Evolutionary conservation across 2,888 invertebrate species (phyloP), one percentile per base, ranked within the genome.

Genomic region (Leuctra nigra): DNA sequence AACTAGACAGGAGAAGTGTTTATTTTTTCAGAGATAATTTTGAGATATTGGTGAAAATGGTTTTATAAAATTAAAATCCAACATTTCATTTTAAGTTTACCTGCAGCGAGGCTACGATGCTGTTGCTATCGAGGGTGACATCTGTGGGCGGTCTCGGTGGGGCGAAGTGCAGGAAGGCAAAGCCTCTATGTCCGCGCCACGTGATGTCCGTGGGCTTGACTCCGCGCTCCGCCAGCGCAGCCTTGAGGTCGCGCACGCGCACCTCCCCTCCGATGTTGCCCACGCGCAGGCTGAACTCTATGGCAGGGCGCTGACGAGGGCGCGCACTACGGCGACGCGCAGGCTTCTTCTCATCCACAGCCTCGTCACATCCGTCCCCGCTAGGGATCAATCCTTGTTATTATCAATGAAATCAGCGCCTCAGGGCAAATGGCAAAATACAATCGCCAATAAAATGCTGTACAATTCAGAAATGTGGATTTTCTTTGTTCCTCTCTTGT

Each of bases 141-240:
- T 6, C 29, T 7, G 29, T 6, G 29, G 29, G 29, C 64, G 76
- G 50, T 20, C 33, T 77, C 53, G 80, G 76, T 70, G 86, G 87
- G 63, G 82, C 81, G 73, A 87, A 88, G 70, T 88, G 87, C 63
- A 89, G 75, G 66, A 82, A 86, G 67, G 85, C 86, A 69, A 81
- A 82, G 54, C 86, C 85, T 56, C 78, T 63, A 54, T 61, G 62
- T 1, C 66, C 66, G 39, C 63, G 61, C 89, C 89, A 89, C 54
- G 83, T 81, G 71, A 89, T 88, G 61, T 84, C 80, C 64, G 81
- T 80, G 4, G 89, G 88, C 67, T 84, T 86, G 56, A 88, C 84
- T 46, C 86, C 84, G 63, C 86, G 82, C 66, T 85, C 84, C 39
- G 77, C 77, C 29, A 89, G 72, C 33, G 86, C 88, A 52, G 81